A percentile compares a stretch with the other conserved stretches of the same genome.
Evolutionary conservation across 2,888 invertebrate species (phyloP).

Genomic region (Idaea aversata): DNA sequence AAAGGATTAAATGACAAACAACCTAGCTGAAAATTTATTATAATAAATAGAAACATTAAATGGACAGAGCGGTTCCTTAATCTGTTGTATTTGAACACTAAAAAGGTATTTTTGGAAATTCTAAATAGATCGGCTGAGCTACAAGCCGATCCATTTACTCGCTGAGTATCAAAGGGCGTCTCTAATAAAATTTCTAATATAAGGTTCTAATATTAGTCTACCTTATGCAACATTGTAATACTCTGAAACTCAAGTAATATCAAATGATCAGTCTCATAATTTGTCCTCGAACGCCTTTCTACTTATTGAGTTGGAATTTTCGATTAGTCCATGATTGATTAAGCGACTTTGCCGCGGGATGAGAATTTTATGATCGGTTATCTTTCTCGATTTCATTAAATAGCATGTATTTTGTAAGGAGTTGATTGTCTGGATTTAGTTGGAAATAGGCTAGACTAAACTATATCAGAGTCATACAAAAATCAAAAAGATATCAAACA

Average conservation of each 20-base stretch:
- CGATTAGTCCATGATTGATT: conserved; percentile 78
- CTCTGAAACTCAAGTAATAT: conserved; percentile 55
- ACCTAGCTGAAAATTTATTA: too few species aligned
- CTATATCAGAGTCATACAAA: neutral
- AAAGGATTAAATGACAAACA: too few species aligned
- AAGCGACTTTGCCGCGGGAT: conserved; percentile 65
- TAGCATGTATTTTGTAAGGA: neutral
- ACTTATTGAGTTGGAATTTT: conserved; percentile 76
- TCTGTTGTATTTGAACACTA: too few species aligned
- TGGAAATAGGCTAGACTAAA: neutral
- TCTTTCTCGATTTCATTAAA: conserved; percentile 47
- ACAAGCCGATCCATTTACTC: too few species aligned
- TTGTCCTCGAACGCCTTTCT: conserved; percentile 59
- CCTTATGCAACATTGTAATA: conserved; percentile 6
- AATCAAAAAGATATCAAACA: too few species aligned
- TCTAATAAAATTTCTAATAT: neutral
- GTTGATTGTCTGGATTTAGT: neutral
- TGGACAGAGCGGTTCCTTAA: too few species aligned
- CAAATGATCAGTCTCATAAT: conserved; percentile 74
- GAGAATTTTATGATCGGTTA: conserved; percentile 75
- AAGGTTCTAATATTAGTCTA: neutral
- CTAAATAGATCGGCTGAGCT: too few species aligned
- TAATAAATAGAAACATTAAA: too few species aligned
- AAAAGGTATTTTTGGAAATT: too few species aligned
- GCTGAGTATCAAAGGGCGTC: too few species aligned